Base-by-base conservation (phyloP, 2,888 invertebrate genomes). In the Hydropsyche betteni region DNA sequence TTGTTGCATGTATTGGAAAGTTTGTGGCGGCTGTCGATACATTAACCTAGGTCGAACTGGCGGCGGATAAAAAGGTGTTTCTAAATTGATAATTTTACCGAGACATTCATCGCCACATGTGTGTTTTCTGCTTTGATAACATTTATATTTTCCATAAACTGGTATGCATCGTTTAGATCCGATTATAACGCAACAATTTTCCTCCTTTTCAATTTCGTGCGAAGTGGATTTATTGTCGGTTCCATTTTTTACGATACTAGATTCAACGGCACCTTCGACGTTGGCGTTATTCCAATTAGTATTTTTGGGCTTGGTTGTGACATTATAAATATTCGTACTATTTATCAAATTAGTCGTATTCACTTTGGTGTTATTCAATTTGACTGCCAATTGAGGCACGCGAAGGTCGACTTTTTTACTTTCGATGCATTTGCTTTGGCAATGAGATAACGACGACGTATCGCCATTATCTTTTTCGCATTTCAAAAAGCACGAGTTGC, bases 331-430 rank as follows among this genome's bases (percentile, higher is more conserved):
- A 75, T 85, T 84, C 0, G 84, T 84, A 75, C 83, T 84, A 77
- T 85, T 85, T 44, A 85, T 82, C 7, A 85, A 79, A 76, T 85
- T 85, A 53, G 83, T 83, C 36, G 85, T 83, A n/a, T 85, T 85
- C 3, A 85, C 81, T 1, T 83, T 85, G 0, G 84, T 85, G 7
- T 84, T 82, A 77, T 85, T 84, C 64, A 82, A 83, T 58, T 52
- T 10, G 16, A 50, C 8, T 8, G 14, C 14, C 34, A 34, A 34
- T 36, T 38, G 7, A 8, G 44, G 44, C 3, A 44, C 10, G 0
- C 10, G 6, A 44, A 8, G 0, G 3, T 44, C 10, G 1, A 44
- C 10, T 4, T 44, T 6, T 44, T 44, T 55, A 16, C 7, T 51
- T 5, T 69, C 16, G 38, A 69, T 16, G 14, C 69, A 69, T 4